Evolutionary conservation across 2,797 vertebrate genomes (phyloP).

Genomic region (Oreochromis grahami): DNA sequence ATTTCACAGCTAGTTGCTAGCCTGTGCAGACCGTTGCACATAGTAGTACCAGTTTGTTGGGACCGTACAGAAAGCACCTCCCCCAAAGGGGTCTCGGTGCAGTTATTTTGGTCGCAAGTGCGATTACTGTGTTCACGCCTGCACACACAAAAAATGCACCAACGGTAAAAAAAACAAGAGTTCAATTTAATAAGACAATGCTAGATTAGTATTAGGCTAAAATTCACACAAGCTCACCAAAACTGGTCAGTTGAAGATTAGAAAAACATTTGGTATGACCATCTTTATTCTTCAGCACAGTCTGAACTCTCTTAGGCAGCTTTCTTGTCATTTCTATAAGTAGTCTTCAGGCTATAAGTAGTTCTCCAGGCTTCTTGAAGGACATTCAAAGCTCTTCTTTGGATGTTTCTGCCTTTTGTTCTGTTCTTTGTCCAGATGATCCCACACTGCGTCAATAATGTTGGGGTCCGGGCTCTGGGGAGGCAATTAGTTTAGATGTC

Average conservation of each 20-base stretch:
- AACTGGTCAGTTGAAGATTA: neutral
- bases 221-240: neutral
- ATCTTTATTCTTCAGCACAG: neutral
- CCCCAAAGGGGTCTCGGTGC: neutral
- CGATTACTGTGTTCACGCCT: neutral
- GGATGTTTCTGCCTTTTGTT: neutral
- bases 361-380: neutral
- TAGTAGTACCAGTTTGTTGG: neutral
- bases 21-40: neutral
- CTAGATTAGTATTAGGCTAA: neutral
- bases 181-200: neutral
- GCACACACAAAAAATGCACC: rapidly evolving
- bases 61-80: neutral
- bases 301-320: neutral
- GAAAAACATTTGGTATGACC: neutral
- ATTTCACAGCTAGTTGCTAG: neutral
- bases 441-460: neutral
- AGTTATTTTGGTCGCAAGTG: neutral
- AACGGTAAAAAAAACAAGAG: neutral
- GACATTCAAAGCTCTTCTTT: neutral
- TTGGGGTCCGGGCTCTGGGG: neutral
- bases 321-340: neutral
- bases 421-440: neutral
- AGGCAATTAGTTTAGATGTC: neutral
- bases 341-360: neutral